phyloP scores from a whole-genome alignment of 2,888 invertebrate species.

The Leptopilina myrica region DNA sequence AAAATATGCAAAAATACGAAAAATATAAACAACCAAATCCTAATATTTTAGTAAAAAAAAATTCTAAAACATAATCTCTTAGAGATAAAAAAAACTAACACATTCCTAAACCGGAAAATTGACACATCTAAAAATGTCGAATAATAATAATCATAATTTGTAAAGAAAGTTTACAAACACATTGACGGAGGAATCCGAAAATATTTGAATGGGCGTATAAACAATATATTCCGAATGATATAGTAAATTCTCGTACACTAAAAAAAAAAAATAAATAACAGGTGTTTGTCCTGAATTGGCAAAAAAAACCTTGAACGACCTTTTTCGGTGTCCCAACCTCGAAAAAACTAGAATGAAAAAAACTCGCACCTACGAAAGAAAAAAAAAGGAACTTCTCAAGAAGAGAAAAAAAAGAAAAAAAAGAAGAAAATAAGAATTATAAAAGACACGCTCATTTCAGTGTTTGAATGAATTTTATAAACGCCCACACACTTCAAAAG shows the following conservation, averaged over 20 bases:
- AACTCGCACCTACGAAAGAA: background rate
- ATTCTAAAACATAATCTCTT: no score
- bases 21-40: no score
- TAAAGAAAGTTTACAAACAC: constrained; percentile 15
- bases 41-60: no score
- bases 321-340: constrained; percentile 55
- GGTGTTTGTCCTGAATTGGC: constrained; percentile 42
- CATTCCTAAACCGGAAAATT: no score
- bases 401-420: background rate
- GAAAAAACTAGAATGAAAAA: constrained; percentile 45
- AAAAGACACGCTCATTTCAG: background rate
- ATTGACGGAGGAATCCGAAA: constrained; percentile 34
- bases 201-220: constrained; percentile 57
- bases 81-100: no score
- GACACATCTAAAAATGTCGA: background rate
- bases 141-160: background rate
- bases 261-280: constrained; percentile 32
- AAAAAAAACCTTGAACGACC: constrained; percentile 55
- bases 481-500: constrained; percentile 1
- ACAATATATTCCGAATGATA: constrained; percentile 41
- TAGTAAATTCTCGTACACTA: constrained; percentile 6
- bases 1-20: no score
- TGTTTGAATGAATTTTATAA: background rate
- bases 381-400: background rate
- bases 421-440: background rate